Evolutionary conservation across 2,888 invertebrate species (phyloP).

Genomic region (Chrysotoxum bicinctum): DNA sequence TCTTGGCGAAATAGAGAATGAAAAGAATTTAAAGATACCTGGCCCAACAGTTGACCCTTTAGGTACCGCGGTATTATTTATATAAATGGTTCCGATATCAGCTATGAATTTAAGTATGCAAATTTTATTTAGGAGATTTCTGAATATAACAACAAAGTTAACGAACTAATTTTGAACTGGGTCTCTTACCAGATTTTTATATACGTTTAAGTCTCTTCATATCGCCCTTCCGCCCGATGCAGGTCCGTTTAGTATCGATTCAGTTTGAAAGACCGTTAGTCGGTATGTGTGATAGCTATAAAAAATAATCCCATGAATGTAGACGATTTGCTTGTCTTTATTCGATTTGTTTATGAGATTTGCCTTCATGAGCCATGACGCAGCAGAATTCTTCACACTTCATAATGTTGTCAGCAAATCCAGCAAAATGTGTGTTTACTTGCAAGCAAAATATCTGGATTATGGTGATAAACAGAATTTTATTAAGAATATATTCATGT

Average conservation of each 20-base stretch:
- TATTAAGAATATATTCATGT: background rate
- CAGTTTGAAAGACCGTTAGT: background rate
- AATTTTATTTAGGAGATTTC: too few relatives aligned
- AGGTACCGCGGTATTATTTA: too few relatives aligned
- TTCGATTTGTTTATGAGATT: conserved; percentile 66
- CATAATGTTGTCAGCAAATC: conserved; percentile 55
- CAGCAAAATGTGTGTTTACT: conserved; percentile 30
- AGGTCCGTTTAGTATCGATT: background rate
- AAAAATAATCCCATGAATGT: conserved; percentile 15
- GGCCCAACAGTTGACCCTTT: too few relatives aligned
- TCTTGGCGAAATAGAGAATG: too few relatives aligned
- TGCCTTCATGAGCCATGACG: conserved; percentile 45
- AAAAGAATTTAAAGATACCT: too few relatives aligned
- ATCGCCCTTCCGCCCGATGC: background rate
- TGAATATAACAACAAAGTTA: too few relatives aligned
- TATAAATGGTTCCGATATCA: too few relatives aligned
- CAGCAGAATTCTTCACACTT: conserved; percentile 60
- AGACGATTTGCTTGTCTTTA: conserved; percentile 49
- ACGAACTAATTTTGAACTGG: too few relatives aligned
- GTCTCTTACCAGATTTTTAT: too few relatives aligned
- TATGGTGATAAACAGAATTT: conserved; percentile 27
- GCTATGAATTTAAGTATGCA: too few relatives aligned
- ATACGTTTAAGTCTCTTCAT: too few relatives aligned
- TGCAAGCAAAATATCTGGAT: conserved; percentile 43
- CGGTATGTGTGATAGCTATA: background rate